These are phyloP conservation scores for Clinocottus analis DNA, from an alignment of 2,113 vertebrate species.

Conservation along the genomic window DNA sequence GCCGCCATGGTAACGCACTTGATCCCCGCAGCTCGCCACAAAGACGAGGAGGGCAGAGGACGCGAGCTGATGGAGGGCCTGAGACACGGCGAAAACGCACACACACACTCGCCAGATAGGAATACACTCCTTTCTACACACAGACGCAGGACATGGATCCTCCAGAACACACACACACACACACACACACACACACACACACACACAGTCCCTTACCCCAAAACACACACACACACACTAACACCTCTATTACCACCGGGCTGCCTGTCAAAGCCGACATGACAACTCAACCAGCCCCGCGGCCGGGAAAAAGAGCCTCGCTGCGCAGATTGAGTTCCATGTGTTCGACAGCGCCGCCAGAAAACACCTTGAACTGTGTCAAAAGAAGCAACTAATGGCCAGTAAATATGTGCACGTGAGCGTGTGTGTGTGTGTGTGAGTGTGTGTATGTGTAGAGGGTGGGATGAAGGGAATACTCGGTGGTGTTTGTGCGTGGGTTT, in stretches of 20 bases:
- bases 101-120: background rate
- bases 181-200: constrained; percentile 34
- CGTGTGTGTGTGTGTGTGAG: constrained; percentile 17
- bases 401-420: background rate
- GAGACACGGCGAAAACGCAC: background rate
- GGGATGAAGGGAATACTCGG: background rate
- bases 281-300: constrained; percentile 49
- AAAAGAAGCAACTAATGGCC: constrained; percentile 29
- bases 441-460: constrained; percentile 5
- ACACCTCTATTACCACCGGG: constrained; percentile 56
- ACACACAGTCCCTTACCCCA: too few species aligned
- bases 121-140: background rate
- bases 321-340: constrained; percentile 52
- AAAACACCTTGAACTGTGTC: constrained; percentile 36
- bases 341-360: constrained; percentile 42
- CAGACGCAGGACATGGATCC: background rate
- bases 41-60: constrained; percentile 60
- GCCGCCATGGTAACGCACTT: constrained; percentile 70
- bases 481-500: constrained; percentile 8
- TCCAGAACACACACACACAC: constrained; percentile 10
- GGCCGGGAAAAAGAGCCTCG: constrained; percentile 40
- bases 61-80: background rate
- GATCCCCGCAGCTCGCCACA: constrained; percentile 64
- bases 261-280: constrained; percentile 58
- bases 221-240: constrained; percentile 36